phyloP scores from a whole-genome alignment of 2,888 invertebrate species.

The Xestoiulus laeticollis region DNA sequence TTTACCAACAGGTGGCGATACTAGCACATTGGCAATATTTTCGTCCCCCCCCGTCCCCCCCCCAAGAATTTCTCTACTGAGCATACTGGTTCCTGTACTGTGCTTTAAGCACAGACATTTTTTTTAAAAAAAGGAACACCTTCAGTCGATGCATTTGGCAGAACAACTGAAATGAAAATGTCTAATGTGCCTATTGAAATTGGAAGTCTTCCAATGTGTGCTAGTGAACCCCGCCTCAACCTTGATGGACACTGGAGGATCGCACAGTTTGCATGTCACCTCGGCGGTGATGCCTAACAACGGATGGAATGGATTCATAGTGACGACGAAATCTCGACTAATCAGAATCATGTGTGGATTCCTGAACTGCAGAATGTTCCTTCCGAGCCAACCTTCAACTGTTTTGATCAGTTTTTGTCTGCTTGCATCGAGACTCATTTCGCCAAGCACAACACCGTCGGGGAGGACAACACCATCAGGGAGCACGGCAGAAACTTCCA shows the following conservation, averaged over 20 bases:
- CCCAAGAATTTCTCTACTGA: too few species aligned
- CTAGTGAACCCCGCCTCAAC: not conserved
- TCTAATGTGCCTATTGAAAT: conserved; percentile 1
- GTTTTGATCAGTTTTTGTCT: conserved; percentile 1
- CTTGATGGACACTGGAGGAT: conserved; percentile 19
- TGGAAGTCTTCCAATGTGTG: not conserved
- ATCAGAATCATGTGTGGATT: not conserved
- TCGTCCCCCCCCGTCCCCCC: too few species aligned
- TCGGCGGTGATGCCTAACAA: conserved; percentile 15
- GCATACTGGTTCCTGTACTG: too few species aligned
- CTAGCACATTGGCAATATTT: too few species aligned
- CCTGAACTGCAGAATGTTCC: not conserved
- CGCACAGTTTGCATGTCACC: conserved; percentile 44
- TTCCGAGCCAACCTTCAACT: conserved; percentile 25
- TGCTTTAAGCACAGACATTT: too few species aligned
- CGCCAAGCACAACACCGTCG: not conserved
- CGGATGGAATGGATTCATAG: not conserved
- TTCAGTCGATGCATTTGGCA: not conserved
- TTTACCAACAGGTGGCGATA: too few species aligned
- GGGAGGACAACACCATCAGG: too few species aligned
- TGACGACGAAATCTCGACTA: not conserved
- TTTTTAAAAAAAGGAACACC: too few species aligned
- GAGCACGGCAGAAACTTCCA: not conserved
- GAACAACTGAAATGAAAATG: not conserved
- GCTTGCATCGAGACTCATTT: conserved; percentile 29